phyloP scores from a whole-genome alignment of 2,888 invertebrate genomes.

The Alcis repandata region DNA sequence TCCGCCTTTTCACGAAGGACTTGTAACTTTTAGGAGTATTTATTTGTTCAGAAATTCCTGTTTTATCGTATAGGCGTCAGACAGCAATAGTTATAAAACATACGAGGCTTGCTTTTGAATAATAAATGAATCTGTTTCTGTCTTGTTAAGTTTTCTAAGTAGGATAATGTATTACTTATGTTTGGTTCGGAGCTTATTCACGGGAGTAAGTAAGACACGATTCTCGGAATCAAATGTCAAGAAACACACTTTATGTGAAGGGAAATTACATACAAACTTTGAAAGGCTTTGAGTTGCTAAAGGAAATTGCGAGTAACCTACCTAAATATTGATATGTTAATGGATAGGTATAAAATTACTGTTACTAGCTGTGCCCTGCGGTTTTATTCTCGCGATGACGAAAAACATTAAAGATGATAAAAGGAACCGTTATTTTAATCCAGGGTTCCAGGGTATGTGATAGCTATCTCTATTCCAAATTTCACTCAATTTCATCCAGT shows the following conservation, averaged over 20 bases:
- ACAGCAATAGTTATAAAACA: constrained; percentile 20
- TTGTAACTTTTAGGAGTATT: constrained; percentile 37
- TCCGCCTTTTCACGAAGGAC: constrained; percentile 49
- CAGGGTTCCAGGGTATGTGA: too few species aligned
- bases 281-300: neutral
- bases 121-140: constrained; percentile 23
- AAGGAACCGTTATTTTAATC: too few species aligned
- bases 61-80: constrained; percentile 28
- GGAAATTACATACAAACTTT: neutral
- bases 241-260: neutral
- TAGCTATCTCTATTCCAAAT: too few species aligned
- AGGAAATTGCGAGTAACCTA: neutral
- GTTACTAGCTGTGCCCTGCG: too few species aligned
- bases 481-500: too few species aligned
- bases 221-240: constrained; percentile 13
- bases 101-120: constrained; percentile 27
- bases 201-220: constrained; percentile 15
- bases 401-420: too few species aligned
- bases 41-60: constrained; percentile 30
- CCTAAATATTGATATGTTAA: neutral
- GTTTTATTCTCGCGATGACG: too few species aligned
- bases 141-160: constrained; percentile 20
- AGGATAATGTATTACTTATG: constrained; percentile 29
- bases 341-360: too few species aligned
- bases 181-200: constrained; percentile 11